These are phyloP conservation scores for Metopia argyrocephala DNA, from an alignment of 2,888 invertebrate species.

Conservation along the genomic window DNA sequence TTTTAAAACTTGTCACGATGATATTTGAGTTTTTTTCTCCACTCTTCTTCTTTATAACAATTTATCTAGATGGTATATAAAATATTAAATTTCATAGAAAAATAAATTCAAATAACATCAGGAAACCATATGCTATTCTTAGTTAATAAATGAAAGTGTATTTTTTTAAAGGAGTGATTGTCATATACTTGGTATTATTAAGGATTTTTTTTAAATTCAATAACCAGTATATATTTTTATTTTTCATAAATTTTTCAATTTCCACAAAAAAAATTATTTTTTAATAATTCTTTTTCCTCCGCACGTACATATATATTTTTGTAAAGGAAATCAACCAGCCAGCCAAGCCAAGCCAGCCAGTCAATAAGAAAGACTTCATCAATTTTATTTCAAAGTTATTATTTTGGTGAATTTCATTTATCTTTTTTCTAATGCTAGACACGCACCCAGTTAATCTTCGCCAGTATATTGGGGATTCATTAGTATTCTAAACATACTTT, in stretches of 20 bases:
- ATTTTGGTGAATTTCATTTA: neutral
- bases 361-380: constrained; percentile 45
- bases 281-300: constrained; percentile 9
- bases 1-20: constrained; percentile 37
- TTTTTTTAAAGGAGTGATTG: constrained; percentile 30
- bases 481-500: constrained; percentile 61
- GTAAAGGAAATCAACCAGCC: constrained; percentile 37
- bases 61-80: constrained; percentile 31
- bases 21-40: constrained; percentile 20
- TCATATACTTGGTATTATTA: constrained; percentile 29
- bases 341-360: constrained; percentile 1
- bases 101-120: neutral
- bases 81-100: constrained; percentile 9
- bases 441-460: constrained; percentile 43
- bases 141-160: constrained; percentile 31
- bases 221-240: constrained; percentile 4
- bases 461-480: constrained; percentile 40
- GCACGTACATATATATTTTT: constrained; percentile 50
- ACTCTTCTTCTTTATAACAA: neutral
- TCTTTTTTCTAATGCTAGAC: constrained; percentile 38
- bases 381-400: constrained; percentile 41
- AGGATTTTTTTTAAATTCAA: constrained; percentile 29
- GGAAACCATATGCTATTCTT: constrained; percentile 28
- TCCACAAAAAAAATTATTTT: neutral
- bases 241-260: neutral